Percentiles rank a stretch among this genome's conserved stretches.
These are phyloP conservation scores for Scrobipalpa costella DNA, from an alignment of 2,888 invertebrate genomes.

Conservation along the genomic window DNA sequence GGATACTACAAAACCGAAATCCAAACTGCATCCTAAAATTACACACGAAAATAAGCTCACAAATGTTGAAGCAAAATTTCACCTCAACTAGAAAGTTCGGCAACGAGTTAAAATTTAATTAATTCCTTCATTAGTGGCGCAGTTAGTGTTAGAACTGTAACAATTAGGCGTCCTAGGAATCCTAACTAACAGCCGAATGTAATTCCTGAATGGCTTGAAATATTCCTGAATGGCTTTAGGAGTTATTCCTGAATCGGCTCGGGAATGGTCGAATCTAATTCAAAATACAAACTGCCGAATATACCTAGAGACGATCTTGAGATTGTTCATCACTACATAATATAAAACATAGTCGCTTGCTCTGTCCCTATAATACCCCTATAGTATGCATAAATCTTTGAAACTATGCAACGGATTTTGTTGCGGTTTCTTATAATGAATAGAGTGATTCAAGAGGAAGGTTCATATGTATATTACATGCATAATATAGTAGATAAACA, in stretches of 20 bases:
- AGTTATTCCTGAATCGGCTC: background rate
- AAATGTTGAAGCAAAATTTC: background rate
- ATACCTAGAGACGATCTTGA: background rate
- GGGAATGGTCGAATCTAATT: background rate
- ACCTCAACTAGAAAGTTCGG: background rate
- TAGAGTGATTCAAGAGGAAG: too few species aligned
- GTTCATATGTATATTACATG: too few species aligned
- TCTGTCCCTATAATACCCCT: too few species aligned
- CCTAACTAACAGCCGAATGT: slow-evolving; percentile 4
- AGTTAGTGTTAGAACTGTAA: slow-evolving; percentile 19
- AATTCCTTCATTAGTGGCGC: slow-evolving; percentile 17
- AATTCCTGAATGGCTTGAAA: slow-evolving; percentile 7
- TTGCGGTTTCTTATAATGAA: too few species aligned
- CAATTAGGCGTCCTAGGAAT: slow-evolving; percentile 16
- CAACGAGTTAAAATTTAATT: slow-evolving; percentile 15
- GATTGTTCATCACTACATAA: too few species aligned
- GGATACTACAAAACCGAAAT: background rate
- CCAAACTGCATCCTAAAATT: background rate
- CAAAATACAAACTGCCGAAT: background rate
- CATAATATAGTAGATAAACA: too few species aligned
- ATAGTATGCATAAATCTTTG: too few species aligned
- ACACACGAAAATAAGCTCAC: background rate
- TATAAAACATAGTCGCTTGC: too few species aligned
- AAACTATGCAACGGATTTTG: too few species aligned
- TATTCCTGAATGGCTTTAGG: slow-evolving; percentile 1